Conservation (phyloP, 2,797 vertebrate genomes). For the Nyctibius grandis region DNA sequence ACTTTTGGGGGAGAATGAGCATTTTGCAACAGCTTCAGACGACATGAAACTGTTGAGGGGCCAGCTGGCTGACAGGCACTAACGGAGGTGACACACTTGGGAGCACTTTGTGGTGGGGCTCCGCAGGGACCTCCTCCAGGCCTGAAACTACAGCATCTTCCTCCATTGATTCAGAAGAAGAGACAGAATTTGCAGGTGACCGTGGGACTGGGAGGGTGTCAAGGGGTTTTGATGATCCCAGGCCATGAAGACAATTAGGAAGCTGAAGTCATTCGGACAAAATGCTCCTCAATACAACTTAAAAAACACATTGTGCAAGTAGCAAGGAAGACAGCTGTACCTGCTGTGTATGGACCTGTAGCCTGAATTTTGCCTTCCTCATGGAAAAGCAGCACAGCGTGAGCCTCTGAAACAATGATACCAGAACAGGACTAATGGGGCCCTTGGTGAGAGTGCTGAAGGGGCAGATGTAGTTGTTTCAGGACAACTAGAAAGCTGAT, state of each 20-base stretch:
- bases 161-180: not conserved
- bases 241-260: not conserved
- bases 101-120: not conserved
- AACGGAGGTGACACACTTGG: not conserved
- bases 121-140: not conserved
- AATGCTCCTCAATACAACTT: not conserved
- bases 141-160: not conserved
- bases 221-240: not conserved
- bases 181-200: not conserved
- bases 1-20: not conserved
- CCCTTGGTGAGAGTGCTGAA: not conserved
- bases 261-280: not conserved
- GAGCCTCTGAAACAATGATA: not conserved
- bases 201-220: not conserved
- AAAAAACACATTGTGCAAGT: fast-evolving
- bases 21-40: not conserved
- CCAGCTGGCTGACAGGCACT: not conserved
- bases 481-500: not conserved
- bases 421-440: not conserved
- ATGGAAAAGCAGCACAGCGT: not conserved
- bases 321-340: not conserved
- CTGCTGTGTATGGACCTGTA: not conserved
- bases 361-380: not conserved
- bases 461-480: not conserved
- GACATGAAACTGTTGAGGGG: fast-evolving